These are phyloP conservation scores for Actinia equina DNA, from an alignment of 64 coral and sea anemone species.

Conservation along the genomic window DNA sequence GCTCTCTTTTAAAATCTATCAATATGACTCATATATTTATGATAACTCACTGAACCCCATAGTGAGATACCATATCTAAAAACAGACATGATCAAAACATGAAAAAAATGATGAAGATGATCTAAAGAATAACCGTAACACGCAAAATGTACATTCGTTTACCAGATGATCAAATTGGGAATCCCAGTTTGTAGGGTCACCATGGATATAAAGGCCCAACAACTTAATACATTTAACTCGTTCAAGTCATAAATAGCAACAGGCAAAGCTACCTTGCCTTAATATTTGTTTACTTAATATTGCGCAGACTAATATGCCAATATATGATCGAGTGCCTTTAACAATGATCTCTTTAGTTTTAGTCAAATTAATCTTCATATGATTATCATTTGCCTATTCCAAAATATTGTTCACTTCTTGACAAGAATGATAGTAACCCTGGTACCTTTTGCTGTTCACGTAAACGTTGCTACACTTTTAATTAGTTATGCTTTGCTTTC, in stretches of 20 bases:
- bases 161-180: not conserved
- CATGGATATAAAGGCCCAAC: not conserved
- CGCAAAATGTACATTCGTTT: not conserved
- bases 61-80: not conserved
- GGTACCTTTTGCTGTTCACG: no score
- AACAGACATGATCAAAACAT: not conserved
- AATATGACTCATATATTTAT: not conserved
- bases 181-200: not conserved
- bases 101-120: not conserved
- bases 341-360: not conserved
- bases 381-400: not conserved
- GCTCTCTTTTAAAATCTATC: not conserved
- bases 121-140: not conserved
- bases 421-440: not conserved
- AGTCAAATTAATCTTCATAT: not conserved
- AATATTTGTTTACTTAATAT: no score
- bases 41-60: not conserved
- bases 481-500: no score
- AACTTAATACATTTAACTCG: not conserved
- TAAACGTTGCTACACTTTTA: no score
- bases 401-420: not conserved
- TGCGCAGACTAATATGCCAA: no score
- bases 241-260: not conserved
- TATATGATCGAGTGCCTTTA: not conserved
- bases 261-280: not conserved